Evolutionary conservation across 1,140 invertebrate species (phyloP), one percentile per base, ranked within the genome.

Genomic region (Penaeus indicus): DNA sequence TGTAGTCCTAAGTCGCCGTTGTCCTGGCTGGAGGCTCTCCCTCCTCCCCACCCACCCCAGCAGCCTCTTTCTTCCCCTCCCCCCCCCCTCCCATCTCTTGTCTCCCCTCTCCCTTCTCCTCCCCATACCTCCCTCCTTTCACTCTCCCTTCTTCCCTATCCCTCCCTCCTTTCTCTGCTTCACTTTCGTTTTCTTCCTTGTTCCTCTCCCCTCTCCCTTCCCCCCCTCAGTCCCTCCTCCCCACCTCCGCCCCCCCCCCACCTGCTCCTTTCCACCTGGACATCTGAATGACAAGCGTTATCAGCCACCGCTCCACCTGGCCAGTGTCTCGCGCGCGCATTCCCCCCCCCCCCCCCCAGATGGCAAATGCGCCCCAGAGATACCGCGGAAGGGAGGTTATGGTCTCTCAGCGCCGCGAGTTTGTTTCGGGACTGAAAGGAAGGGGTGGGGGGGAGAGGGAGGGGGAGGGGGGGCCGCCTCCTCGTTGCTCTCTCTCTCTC

Each of bases 201-300:
- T 21, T 11, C 67, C 67, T 18, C 3, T 1, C 1, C 19, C 67
- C 27, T 16, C 32, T 7, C 16, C 67, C 18, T 1, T 13, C 18
- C 16, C 67, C 18, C 13, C 18, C 13, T 16, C 19, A 3, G 5
- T 72, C 67, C 32, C 67, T 13, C 16, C 32, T 19, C 18, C 16
- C 32, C 67, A 13, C 54, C 54, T 11, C 4, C 54, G 10, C 11
- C 54, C 54, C 8, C 8, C 19, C 13, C 32, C 67, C 32, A n/a
- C 32, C 67, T 72, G n/a, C 32, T 32, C 32, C 67, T 72, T 32
- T 72, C 67, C 67, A 72, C 67, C 67, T 32, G n/a, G n/a, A n/a
- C 67, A 54, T 54, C 54, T 54, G 54, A 54, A 16, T 54, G 54
- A 54, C 54, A 54, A 54, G 54, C 16, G 54, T 54, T 54, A 54